These are phyloP conservation scores for Steatornis caripensis DNA, from an alignment of 2,113 vertebrate genomes.

Conservation along the genomic window DNA sequence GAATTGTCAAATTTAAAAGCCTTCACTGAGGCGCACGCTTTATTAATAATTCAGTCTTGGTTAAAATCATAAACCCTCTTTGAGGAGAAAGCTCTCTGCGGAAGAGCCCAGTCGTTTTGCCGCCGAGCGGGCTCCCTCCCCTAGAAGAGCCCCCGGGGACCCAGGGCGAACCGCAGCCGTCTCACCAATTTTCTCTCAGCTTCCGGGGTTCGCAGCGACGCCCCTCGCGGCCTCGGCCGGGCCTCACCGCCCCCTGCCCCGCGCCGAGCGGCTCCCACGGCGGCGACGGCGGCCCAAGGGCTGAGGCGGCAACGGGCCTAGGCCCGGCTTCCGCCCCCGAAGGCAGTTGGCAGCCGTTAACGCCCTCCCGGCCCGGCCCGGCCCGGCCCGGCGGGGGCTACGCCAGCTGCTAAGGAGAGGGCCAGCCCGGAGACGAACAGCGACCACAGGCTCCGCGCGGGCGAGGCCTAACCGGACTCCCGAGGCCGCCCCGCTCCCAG, in stretches of 20 bases:
- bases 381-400: too few relatives aligned
- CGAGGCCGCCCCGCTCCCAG: too few relatives aligned
- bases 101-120: not conserved
- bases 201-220: too few relatives aligned
- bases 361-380: not conserved
- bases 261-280: not conserved
- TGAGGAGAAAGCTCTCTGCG: not conserved
- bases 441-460: fast-evolving
- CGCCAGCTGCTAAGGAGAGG: fast-evolving
- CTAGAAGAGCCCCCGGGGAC: too few relatives aligned
- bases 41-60: fast-evolving
- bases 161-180: fast-evolving
- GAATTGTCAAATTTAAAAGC: not conserved
- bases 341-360: not conserved
- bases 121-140: fast-evolving
- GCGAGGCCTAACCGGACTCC: fast-evolving
- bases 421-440: fast-evolving
- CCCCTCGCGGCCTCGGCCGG: not conserved
- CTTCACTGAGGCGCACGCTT: fast-evolving
- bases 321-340: too few relatives aligned
- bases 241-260: not conserved
- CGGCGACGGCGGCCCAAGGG: too few relatives aligned
- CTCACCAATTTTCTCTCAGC: not conserved
- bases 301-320: not conserved
- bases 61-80: not conserved